Percentiles rank a stretch among this genome's conserved stretches.
Evolutionary conservation across 2,797 vertebrate species (phyloP).

Genomic region (Pseudomugil gertrudae): DNA sequence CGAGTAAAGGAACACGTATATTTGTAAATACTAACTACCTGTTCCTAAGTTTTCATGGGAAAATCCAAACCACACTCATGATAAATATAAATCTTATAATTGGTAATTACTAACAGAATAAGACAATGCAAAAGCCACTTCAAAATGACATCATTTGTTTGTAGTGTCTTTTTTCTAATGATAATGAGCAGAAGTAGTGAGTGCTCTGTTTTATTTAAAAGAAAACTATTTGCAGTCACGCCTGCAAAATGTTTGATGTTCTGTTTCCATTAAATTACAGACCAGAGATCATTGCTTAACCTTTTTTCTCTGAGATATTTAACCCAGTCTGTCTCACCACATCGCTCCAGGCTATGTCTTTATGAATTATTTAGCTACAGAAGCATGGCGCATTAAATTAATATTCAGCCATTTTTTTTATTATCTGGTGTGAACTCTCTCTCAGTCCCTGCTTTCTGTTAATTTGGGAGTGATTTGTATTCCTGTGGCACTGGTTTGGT

Average conservation of each 20-base stretch:
- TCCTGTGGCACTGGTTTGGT: constrained; percentile 69
- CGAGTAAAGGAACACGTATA: not conserved
- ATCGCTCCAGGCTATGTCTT: constrained; percentile 66
- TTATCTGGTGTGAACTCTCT: constrained; percentile 51
- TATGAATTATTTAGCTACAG: constrained; percentile 80
- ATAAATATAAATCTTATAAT: too few relatives aligned
- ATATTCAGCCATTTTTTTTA: constrained; percentile 71
- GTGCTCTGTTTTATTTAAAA: constrained; percentile 16
- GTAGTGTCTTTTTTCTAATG: not conserved
- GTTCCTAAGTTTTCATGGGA: not conserved
- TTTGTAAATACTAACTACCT: not conserved
- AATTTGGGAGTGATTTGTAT: constrained; percentile 74
- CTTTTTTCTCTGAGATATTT: constrained; percentile 25
- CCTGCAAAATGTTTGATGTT: constrained; percentile 13
- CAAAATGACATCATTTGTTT: too few relatives aligned
- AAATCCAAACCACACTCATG: not conserved
- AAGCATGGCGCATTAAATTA: constrained; percentile 57
- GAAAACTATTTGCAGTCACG: constrained; percentile 10
- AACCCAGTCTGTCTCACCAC: constrained; percentile 37
- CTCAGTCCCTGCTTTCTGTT: constrained; percentile 44
- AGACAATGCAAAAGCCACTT: too few relatives aligned
- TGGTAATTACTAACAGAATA: too few relatives aligned
- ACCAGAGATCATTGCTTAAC: constrained; percentile 35
- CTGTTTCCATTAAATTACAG: constrained; percentile 15
- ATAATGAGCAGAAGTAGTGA: not conserved